A percentile compares a stretch with the other conserved stretches of the same genome.
These are phyloP conservation scores for Brachypodius melanocephalos DNA, from an alignment of 2,113 vertebrate species.

Conservation along the genomic window DNA sequence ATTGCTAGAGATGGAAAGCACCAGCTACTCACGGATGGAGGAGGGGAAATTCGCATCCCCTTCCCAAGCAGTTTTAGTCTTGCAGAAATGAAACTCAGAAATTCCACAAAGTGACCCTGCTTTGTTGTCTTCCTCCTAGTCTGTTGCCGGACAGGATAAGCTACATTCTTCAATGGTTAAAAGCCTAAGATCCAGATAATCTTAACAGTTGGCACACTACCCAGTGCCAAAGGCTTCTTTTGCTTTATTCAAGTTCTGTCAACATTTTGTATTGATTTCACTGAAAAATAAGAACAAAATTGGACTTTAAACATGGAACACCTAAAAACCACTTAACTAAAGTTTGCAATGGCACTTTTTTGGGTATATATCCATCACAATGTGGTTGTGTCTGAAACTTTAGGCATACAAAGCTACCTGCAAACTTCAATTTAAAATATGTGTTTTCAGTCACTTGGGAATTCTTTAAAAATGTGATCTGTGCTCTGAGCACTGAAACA, in stretches of 20 bases:
- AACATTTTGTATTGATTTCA: neutral
- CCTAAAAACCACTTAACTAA: neutral
- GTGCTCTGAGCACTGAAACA: neutral
- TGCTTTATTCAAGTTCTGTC: neutral
- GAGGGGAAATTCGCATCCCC: neutral
- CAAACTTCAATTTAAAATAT: neutral
- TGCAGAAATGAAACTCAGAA: neutral
- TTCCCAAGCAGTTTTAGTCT: neutral
- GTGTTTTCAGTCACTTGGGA: neutral
- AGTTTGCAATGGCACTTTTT: neutral
- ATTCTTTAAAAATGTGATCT: neutral
- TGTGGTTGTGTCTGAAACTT: neutral
- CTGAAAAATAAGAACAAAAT: neutral
- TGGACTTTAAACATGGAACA: neutral
- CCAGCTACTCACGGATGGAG: accelerated
- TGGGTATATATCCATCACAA: neutral
- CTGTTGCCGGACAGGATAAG: neutral
- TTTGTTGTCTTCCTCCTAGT: neutral
- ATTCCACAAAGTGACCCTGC: neutral
- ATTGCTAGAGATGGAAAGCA: neutral
- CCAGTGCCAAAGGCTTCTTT: neutral
- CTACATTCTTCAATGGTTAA: neutral
- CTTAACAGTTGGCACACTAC: neutral
- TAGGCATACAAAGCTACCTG: neutral
- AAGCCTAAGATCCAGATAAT: neutral